phyloP scores from a whole-genome alignment of 2,888 invertebrate species.

The Cancer borealis region DNA sequence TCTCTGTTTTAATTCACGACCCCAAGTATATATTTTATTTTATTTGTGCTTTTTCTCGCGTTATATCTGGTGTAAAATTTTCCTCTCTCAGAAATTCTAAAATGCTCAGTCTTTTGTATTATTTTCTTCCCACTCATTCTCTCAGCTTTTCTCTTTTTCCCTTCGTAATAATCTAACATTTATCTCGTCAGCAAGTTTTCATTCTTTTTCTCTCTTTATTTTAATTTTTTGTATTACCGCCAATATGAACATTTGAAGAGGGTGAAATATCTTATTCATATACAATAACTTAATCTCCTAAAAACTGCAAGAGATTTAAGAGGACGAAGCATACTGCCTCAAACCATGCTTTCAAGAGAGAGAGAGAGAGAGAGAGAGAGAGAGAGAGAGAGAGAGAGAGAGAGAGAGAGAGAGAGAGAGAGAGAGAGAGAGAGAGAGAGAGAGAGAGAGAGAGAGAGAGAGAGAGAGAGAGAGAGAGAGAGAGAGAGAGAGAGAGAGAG shows the following conservation, averaged over 20 bases:
- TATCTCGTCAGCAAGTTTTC: neutral
- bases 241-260: neutral
- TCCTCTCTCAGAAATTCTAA: neutral
- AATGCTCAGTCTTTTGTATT: neutral
- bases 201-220: neutral
- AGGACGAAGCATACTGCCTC: neutral
- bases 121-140: neutral
- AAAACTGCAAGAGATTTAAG: neutral
- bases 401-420: constrained; percentile 1
- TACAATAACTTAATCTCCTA: neutral
- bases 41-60: neutral
- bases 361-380: neutral
- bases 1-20: neutral
- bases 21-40: neutral
- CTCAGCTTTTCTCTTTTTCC: neutral
- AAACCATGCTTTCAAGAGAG: neutral
- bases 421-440: constrained; percentile 1
- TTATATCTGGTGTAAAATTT: neutral
- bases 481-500: neutral
- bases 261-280: neutral
- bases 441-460: constrained; percentile 1
- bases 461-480: neutral
- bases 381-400: neutral
- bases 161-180: neutral
- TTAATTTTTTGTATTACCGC: neutral